Evolutionary conservation across 2,113 vertebrate genomes (phyloP).

Genomic region (Sialia sialis): DNA sequence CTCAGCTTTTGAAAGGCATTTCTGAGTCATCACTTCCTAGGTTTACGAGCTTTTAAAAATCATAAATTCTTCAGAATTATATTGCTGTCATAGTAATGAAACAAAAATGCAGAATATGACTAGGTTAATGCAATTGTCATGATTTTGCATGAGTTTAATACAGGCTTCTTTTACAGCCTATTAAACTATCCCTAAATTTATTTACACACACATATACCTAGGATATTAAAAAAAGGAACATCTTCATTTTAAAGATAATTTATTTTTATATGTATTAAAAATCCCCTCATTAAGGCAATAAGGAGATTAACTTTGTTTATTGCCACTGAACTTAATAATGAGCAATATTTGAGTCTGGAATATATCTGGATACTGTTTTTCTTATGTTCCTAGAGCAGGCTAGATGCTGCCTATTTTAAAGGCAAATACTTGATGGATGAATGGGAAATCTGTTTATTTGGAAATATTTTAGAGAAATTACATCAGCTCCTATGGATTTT

Average conservation of each 20-base stretch:
- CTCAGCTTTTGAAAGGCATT: background rate
- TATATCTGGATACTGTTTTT: background rate
- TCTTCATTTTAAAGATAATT: background rate
- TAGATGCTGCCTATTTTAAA: background rate
- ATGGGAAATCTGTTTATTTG: background rate
- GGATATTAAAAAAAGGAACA: background rate
- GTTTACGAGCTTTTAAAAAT: background rate
- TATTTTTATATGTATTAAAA: background rate
- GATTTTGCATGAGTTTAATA: background rate
- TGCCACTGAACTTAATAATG: background rate
- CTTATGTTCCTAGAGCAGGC: background rate
- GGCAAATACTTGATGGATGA: background rate
- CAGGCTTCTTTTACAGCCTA: background rate
- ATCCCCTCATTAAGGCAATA: background rate
- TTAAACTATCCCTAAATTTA: background rate
- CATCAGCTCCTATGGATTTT: background rate
- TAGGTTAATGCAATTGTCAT: background rate
- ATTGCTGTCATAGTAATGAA: background rate
- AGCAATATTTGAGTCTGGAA: background rate
- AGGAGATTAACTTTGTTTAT: background rate
- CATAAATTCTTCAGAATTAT: background rate
- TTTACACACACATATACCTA: rapidly evolving
- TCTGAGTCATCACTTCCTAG: background rate
- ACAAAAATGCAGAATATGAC: background rate
- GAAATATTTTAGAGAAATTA: background rate